These are phyloP conservation scores for Koerneria pararmatus DNA, from an alignment of 2,888 invertebrate species.

Conservation along the genomic window DNA sequence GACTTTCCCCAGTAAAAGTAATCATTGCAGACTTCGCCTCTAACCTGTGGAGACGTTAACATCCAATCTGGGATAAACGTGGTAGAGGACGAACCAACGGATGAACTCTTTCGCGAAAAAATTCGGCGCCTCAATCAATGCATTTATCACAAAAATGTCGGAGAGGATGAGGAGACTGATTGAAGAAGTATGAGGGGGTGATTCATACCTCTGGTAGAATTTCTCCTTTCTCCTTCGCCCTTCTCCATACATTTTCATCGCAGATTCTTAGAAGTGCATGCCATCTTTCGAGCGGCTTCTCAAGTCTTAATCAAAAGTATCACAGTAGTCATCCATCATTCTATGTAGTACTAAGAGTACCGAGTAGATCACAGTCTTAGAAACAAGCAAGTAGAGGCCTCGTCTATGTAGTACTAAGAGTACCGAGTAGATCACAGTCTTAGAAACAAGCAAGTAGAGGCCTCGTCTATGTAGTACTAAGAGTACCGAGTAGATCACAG, in stretches of 20 bases:
- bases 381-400: too few species aligned
- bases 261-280: conserved; percentile 29
- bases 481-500: too few species aligned
- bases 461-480: too few species aligned
- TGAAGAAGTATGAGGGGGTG: not conserved
- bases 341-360: too few species aligned
- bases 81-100: conserved; percentile 73
- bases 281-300: conserved; percentile 28
- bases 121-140: not conserved
- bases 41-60: conserved; percentile 86
- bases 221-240: not conserved
- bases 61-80: conserved; percentile 88
- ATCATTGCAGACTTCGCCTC: not conserved
- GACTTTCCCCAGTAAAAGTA: too few species aligned
- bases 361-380: too few species aligned
- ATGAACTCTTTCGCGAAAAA: conserved; percentile 18
- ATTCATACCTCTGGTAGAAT: too few species aligned
- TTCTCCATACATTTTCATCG: conserved; percentile 34
- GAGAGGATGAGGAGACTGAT: not conserved
- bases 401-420: too few species aligned
- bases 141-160: not conserved
- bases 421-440: too few species aligned
- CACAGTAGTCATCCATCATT: too few species aligned
- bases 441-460: too few species aligned
- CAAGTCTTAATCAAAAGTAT: too few species aligned